Evolutionary conservation across 1,140 invertebrate genomes (phyloP), one percentile per base, ranked within the genome.

Genomic region (Tetramorium parvispinum): DNA sequence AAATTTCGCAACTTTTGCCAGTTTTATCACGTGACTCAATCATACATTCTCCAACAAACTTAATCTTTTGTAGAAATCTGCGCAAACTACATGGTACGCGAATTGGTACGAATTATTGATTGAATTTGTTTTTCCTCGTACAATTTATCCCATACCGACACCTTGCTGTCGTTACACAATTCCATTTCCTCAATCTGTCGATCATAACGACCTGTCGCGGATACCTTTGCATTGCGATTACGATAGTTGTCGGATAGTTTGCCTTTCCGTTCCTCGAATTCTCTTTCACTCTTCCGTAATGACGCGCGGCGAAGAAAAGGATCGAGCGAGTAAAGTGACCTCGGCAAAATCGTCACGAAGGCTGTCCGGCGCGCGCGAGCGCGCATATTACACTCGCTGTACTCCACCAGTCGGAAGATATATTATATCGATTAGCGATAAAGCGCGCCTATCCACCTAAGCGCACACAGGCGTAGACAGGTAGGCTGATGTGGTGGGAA

Each of bases 281-380:
- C 61, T 57, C 68, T 79, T 77, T 78, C 65, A 40, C 71, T 63
- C 73, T 21, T 85, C 46, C 46, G 43, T 24, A 27, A 40, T 55
- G 55, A n/a, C 11, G 73, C 51, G 3, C 21, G 37, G 8, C 6
- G 79, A 65, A 76, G 73, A 49, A 77, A 89, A 77, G 61, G 18
- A 68, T 79, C 37, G 40, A 75, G 21, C 46, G 32, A 57, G 55
- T 53, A 27, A 55, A 46, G 55, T 87, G 92, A 92, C 93, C 93
- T 94, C 92, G 93, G 78, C 89, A 83, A 93, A 94, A 93, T 92
- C 88, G 87, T 93, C 86, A 18, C 89, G 92, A 94, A 95, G 93
- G 93, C 89, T 92, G 92, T 85, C 85, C 86, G 59, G 71, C 76
- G 83, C 75, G 89, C 75, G 89, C 51, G 55, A 24, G 53, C 73